phyloP scores from a whole-genome alignment of 2,113 vertebrate genomes.

The Eclectus roratus region DNA sequence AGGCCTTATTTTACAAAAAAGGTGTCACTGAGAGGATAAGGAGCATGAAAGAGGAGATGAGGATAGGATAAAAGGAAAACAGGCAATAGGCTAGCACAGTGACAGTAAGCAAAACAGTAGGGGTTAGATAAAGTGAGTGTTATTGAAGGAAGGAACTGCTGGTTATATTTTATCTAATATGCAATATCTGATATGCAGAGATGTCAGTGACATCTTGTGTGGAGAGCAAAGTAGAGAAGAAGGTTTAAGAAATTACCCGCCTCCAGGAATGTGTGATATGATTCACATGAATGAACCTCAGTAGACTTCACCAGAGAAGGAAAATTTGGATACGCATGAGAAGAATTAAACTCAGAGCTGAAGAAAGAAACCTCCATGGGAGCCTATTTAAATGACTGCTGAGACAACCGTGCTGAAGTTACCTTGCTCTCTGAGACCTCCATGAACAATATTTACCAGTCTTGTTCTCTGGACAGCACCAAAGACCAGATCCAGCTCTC shows the following conservation, averaged over 20 bases:
- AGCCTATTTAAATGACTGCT: neutral
- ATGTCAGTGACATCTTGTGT: neutral
- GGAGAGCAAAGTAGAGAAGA: neutral
- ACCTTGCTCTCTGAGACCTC: accelerated
- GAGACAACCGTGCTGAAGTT: neutral
- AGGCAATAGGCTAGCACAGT: neutral
- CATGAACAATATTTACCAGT: neutral
- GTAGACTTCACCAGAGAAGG: neutral
- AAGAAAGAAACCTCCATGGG: neutral
- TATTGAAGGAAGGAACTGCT: neutral
- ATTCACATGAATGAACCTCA: neutral
- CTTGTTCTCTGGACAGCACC: neutral
- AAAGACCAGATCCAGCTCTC: neutral
- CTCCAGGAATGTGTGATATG: neutral
- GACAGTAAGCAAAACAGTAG: neutral
- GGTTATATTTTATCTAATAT: neutral
- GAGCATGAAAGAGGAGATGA: neutral
- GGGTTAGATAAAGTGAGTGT: neutral
- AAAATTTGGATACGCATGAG: neutral
- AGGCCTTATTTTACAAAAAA: neutral
- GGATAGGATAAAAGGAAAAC: neutral
- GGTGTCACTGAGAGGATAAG: neutral
- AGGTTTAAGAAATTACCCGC: neutral
- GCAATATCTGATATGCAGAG: neutral
- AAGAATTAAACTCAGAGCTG: neutral